Percentiles rank a stretch among this genome's conserved stretches.
phyloP scores from a whole-genome alignment of 2,113 vertebrate genomes.

The Lepisosteus osseus region DNA sequence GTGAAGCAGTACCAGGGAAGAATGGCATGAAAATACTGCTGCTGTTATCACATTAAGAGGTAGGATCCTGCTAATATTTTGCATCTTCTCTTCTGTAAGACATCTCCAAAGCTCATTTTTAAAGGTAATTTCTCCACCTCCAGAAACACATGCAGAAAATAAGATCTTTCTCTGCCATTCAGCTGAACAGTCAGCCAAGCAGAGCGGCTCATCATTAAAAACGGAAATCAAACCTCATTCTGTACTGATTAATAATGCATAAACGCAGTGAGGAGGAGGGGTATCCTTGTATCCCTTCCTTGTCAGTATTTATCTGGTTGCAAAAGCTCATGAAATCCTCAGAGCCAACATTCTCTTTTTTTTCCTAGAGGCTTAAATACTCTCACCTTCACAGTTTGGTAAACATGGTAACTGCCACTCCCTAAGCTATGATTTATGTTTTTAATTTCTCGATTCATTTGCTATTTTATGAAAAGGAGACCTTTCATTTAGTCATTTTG shows the following conservation, averaged over 20 bases:
- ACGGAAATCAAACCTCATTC: slow-evolving; percentile 5
- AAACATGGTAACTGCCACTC: not conserved
- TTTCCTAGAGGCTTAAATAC: not conserved
- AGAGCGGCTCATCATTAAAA: not conserved
- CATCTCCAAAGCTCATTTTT: too few species aligned
- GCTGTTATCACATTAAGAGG: too few species aligned
- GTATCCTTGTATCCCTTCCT: slow-evolving; percentile 7
- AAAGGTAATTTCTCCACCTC: too few species aligned
- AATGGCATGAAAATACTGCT: too few species aligned
- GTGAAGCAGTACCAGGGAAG: too few species aligned
- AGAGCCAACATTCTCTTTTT: not conserved
- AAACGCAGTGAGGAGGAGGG: slow-evolving; percentile 7
- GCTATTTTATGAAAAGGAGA: too few species aligned
- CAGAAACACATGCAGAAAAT: too few species aligned
- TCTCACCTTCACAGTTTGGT: not conserved
- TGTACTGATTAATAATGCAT: slow-evolving; percentile 31
- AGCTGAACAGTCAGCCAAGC: too few species aligned
- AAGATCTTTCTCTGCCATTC: too few species aligned
- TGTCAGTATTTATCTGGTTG: slow-evolving; percentile 22
- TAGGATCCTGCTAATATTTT: too few species aligned
- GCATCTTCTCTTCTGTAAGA: too few species aligned
- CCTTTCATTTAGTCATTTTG: slow-evolving; percentile 7
- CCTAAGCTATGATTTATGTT: not conserved
- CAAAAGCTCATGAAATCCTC: slow-evolving; percentile 6
- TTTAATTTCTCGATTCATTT: not conserved